A percentile compares a stretch with the other conserved stretches of the same genome.
Conservation (phyloP, 2,888 invertebrate species). For the Branchipolynoe longqiensis region DNA sequence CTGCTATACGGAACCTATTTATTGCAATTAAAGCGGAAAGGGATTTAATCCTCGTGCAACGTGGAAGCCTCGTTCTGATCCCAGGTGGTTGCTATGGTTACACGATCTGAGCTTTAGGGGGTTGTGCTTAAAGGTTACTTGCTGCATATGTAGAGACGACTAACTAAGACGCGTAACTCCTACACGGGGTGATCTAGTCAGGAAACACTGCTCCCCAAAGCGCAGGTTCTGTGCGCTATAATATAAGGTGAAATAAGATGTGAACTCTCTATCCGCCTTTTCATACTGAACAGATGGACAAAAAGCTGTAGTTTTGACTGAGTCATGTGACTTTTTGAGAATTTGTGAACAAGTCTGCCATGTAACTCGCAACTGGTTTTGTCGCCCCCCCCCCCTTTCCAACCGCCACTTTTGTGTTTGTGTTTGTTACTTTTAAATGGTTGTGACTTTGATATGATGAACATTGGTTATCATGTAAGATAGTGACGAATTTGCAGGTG, state of each 20-base stretch:
- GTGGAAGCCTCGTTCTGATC: conserved; percentile 2
- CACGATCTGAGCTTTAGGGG: background rate
- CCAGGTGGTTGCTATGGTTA: conserved; percentile 6
- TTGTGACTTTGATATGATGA: conserved; percentile 53
- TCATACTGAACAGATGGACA: conserved; percentile 6
- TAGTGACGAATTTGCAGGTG: conserved; percentile 49
- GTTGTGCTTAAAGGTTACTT: conserved; percentile 26
- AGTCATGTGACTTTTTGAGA: conserved; percentile 24
- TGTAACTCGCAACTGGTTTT: conserved; percentile 23
- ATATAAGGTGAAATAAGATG: background rate
- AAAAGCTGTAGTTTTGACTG: background rate
- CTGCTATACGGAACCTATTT: conserved; percentile 41
- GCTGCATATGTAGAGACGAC: too few species aligned
- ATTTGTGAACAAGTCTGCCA: conserved; percentile 8
- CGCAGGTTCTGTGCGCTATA: background rate
- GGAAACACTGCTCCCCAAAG: background rate
- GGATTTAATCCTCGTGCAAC: background rate
- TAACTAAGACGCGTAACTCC: too few species aligned
- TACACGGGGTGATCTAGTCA: conserved; percentile 32
- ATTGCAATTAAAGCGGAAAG: background rate
- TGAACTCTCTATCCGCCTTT: too few species aligned
- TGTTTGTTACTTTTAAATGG: conserved; percentile 54
- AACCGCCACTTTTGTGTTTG: conserved; percentile 55
- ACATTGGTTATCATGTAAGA: conserved; percentile 56
- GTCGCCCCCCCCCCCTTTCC: conserved; percentile 10